Conservation (phyloP, 1,140 invertebrate species). For the Microplitis mediator region DNA sequence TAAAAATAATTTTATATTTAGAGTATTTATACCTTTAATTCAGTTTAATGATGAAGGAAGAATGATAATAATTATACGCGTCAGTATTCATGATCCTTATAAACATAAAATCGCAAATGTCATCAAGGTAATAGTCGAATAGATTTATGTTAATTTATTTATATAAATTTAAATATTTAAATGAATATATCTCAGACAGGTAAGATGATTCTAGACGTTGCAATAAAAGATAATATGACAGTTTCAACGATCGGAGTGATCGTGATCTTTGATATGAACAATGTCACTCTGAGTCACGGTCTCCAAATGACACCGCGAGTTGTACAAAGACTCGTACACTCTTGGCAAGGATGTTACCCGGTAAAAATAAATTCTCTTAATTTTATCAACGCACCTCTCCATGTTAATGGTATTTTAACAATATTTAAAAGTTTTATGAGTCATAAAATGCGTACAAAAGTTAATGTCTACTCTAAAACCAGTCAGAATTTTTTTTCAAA, state of each 20-base stretch:
- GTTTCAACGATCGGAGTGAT: conserved; percentile 67
- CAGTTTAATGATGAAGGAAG: conserved; percentile 61
- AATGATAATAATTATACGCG: conserved; percentile 66
- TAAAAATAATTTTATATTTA: too few species aligned
- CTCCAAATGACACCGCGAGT: conserved; percentile 65
- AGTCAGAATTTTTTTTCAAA: conserved; percentile 54
- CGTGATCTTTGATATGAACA: conserved; percentile 68
- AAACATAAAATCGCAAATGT: conserved; percentile 65
- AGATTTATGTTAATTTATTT: conserved; percentile 2
- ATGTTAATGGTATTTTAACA: conserved; percentile 72
- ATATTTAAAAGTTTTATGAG: conserved; percentile 76
- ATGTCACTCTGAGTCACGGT: conserved; percentile 66
- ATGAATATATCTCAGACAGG: conserved; percentile 48
- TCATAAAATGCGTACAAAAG: conserved; percentile 68
- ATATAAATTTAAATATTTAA: not conserved
- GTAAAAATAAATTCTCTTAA: conserved; percentile 71
- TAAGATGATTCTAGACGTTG: conserved; percentile 67
- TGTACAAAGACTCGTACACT: conserved; percentile 66
- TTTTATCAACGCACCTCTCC: conserved; percentile 72
- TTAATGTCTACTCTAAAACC: conserved; percentile 62
- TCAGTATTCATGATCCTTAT: conserved; percentile 65
- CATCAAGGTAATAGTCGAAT: conserved; percentile 59
- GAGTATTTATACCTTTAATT: conserved; percentile 66
- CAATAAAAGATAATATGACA: conserved; percentile 59
- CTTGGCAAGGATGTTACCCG: conserved; percentile 75